Conservation (phyloP, 2,113 vertebrate species). For the Ailuropoda melanoleuca region DNA sequence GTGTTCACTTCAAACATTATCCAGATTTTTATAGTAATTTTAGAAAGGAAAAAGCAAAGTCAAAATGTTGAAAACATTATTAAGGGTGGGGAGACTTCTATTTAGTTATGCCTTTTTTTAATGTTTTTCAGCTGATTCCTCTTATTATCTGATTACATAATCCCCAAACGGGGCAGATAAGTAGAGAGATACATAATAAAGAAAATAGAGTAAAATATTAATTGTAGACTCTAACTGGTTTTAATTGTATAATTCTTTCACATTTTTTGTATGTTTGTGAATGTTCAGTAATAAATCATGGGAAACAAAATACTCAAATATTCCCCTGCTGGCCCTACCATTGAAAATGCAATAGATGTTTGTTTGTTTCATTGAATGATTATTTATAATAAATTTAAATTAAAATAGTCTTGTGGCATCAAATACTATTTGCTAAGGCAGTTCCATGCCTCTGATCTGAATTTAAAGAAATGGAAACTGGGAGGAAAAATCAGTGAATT, state of each 20-base stretch:
- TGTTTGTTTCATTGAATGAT: constrained; percentile 7
- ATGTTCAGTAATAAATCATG: background rate
- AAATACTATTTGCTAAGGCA: background rate
- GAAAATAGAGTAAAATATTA: background rate
- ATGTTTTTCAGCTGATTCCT: background rate
- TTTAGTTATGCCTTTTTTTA: background rate
- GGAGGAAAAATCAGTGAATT: background rate
- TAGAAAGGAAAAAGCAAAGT: background rate
- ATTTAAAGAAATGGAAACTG: background rate
- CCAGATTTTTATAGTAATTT: background rate
- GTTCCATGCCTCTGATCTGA: background rate
- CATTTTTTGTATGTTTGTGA: background rate
- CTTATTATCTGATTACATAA: background rate
- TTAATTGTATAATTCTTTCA: background rate
- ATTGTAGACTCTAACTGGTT: background rate
- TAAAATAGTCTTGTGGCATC: background rate
- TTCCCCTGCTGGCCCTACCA: background rate
- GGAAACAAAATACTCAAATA: background rate
- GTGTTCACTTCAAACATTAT: constrained; percentile 2
- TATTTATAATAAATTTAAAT: background rate
- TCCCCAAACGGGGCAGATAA: background rate
- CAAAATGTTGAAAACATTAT: background rate
- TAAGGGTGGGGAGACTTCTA: background rate
- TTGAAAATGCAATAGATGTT: background rate
- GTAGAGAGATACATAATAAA: background rate